These are phyloP conservation scores for Synergus umbraculus DNA, from an alignment of 2,888 invertebrate species.

Conservation along the genomic window DNA sequence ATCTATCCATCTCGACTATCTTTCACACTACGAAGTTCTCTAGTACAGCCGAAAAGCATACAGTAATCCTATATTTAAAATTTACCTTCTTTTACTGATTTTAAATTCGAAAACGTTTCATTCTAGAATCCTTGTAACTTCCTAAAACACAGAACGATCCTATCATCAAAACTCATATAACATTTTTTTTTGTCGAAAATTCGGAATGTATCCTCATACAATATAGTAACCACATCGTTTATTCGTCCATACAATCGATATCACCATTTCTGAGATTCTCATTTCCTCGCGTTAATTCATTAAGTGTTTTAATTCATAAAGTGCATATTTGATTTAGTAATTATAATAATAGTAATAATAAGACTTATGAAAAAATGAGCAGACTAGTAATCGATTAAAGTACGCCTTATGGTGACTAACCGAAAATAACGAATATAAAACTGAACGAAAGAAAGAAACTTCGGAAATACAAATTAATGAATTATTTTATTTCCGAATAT, in stretches of 20 bases:
- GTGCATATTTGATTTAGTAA: conserved; percentile 12
- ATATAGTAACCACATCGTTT: conserved; percentile 21
- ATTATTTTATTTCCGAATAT: no score
- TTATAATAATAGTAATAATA: conserved; percentile 19
- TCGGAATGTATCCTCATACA: background rate
- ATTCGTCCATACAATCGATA: conserved; percentile 13
- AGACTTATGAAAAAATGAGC: conserved; percentile 29
- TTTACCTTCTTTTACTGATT: conserved; percentile 33
- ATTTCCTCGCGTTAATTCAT: background rate
- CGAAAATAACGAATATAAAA: no score
- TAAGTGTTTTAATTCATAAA: background rate
- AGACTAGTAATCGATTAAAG: conserved; percentile 36
- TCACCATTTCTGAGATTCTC: conserved; percentile 12
- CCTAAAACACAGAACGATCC: conserved; percentile 19
- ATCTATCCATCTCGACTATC: conserved; percentile 37
- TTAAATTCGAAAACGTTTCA: conserved; percentile 27
- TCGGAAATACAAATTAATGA: no score
- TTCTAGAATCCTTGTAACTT: conserved; percentile 19
- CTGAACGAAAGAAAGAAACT: no score
- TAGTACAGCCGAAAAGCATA: conserved; percentile 38
- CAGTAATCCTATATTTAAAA: conserved; percentile 32
- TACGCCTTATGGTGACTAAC: background rate
- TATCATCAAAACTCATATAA: conserved; percentile 3
- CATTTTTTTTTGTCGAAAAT: background rate
- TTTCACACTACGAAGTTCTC: conserved; percentile 24